phyloP scores from a whole-genome alignment of 2,113 vertebrate genomes.

The Malaclemys terrapin region DNA sequence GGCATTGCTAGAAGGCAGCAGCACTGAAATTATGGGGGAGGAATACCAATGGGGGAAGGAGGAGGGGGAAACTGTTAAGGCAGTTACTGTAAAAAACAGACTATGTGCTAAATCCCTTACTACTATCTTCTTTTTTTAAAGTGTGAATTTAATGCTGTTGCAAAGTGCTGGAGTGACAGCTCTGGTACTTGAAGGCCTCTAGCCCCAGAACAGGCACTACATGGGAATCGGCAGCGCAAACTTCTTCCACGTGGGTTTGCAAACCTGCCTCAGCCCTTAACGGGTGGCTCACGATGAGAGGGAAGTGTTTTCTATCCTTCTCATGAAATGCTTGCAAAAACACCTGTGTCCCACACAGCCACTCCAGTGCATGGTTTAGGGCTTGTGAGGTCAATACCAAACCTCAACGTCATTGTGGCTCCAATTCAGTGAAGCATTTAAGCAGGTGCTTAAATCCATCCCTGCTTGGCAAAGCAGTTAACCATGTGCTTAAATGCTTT shows the following conservation, averaged over 20 bases:
- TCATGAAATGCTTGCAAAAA: neutral
- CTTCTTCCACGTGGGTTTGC: rapidly evolving
- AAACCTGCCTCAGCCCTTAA: neutral
- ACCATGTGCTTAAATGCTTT: rapidly evolving
- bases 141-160: neutral
- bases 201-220: neutral
- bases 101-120: neutral
- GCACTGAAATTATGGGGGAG: neutral
- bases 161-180: neutral
- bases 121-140: neutral
- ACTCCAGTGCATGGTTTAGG: rapidly evolving
- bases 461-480: neutral
- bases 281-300: rapidly evolving
- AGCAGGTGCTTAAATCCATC: rapidly evolving
- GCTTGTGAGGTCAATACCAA: neutral
- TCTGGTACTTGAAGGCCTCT: rapidly evolving
- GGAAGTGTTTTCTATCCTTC: neutral
- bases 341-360: neutral
- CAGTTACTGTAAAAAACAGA: neutral
- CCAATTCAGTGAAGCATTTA: rapidly evolving
- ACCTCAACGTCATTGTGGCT: rapidly evolving
- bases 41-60: rapidly evolving
- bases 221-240: rapidly evolving
- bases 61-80: rapidly evolving
- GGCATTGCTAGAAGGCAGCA: neutral